Conservation (phyloP, 2,113 vertebrate species). For the Oxyruncus cristatus region DNA sequence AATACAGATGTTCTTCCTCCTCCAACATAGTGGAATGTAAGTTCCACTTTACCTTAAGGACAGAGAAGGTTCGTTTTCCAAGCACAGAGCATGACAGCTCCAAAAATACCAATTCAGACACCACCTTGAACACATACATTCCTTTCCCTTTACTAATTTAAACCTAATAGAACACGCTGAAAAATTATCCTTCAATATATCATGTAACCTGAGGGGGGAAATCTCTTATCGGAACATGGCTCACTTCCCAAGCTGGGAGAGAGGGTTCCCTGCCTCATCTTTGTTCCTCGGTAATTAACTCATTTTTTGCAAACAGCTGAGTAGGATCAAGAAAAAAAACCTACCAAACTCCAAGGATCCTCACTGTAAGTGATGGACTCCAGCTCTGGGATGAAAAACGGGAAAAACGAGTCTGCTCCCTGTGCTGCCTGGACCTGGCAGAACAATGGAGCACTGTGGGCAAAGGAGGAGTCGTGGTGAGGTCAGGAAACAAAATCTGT, state of each 20-base stretch:
- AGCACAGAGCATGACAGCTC: neutral
- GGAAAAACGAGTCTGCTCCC: neutral
- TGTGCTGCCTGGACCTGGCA: neutral
- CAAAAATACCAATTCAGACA: neutral
- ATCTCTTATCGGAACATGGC: rapidly evolving
- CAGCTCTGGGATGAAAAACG: neutral
- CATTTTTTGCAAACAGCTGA: neutral
- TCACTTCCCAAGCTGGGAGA: neutral
- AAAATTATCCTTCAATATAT: neutral
- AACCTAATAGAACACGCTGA: neutral
- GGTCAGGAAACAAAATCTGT: neutral
- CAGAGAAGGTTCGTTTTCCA: neutral
- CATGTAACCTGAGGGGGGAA: neutral
- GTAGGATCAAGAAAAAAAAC: neutral
- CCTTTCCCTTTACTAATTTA: neutral
- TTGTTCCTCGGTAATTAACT: neutral
- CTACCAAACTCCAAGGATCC: neutral
- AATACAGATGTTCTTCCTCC: neutral
- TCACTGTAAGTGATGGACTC: neutral
- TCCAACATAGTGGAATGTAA: neutral
- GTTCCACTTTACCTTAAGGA: neutral
- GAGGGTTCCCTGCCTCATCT: neutral
- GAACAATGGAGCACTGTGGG: neutral
- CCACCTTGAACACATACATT: neutral
- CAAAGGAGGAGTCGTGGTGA: neutral